A percentile compares a stretch with the other conserved stretches of the same genome.
phyloP scores from a whole-genome alignment of 2,888 invertebrate species.

The Oscheius sp. region DNA sequence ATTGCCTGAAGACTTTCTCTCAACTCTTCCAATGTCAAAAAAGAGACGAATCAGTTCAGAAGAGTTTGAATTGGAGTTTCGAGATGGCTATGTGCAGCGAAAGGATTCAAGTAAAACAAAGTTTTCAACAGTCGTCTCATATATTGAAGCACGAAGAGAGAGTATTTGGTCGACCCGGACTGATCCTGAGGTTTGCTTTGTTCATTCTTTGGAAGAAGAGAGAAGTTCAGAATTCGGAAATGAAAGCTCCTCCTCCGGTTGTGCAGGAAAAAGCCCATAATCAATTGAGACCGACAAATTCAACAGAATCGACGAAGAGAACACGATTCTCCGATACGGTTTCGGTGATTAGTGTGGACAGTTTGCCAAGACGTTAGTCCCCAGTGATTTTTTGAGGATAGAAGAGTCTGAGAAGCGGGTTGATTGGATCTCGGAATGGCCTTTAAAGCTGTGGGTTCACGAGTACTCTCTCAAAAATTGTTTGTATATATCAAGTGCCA shows the following conservation, averaged over 20 bases:
- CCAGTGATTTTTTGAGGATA: neutral
- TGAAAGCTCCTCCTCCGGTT: conserved; percentile 8
- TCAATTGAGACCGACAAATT: conserved; percentile 25
- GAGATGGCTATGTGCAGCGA: conserved; percentile 56
- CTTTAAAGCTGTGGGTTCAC: conserved; percentile 24
- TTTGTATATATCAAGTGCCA: conserved; percentile 22
- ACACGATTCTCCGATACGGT: conserved; percentile 55
- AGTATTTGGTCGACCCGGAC: conserved; percentile 48
- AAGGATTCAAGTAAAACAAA: conserved; percentile 57
- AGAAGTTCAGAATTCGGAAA: conserved; percentile 13
- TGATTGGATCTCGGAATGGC: conserved; percentile 6
- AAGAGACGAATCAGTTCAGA: conserved; percentile 35
- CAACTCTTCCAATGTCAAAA: conserved; percentile 45
- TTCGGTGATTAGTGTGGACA: conserved; percentile 49
- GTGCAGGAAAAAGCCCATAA: conserved; percentile 10
- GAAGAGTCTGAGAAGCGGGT: neutral
- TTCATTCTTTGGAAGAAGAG: conserved; percentile 33
- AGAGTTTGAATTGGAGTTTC: conserved; percentile 55
- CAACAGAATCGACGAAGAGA: conserved; percentile 42
- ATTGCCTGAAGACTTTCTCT: conserved; percentile 49
- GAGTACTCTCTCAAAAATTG: conserved; percentile 9
- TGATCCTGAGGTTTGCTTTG: conserved; percentile 20
- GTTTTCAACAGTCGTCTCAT: conserved; percentile 57
- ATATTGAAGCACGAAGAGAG: conserved; percentile 53
- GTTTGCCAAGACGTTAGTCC: conserved; percentile 33